These are phyloP conservation scores for Steinernema carpocapsae DNA, from an alignment of 2,888 invertebrate genomes.

Conservation along the genomic window DNA sequence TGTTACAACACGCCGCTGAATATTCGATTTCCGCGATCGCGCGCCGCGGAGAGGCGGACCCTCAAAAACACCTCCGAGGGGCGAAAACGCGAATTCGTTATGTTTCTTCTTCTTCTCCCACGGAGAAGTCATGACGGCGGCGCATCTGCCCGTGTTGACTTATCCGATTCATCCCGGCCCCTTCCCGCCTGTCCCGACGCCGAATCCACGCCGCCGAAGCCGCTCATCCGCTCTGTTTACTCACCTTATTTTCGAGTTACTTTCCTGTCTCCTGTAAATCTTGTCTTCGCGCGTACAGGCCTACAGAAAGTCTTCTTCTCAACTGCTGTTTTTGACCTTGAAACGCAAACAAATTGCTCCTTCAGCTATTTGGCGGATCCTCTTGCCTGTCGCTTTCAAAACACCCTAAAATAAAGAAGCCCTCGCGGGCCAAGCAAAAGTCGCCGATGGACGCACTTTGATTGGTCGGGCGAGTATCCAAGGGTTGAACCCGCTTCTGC, in stretches of 20 bases:
- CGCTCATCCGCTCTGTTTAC: constrained; percentile 13
- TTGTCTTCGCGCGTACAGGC: no score
- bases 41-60: constrained; percentile 7
- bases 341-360: no score
- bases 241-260: neutral
- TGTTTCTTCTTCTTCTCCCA: constrained; percentile 32
- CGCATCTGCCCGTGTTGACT: constrained; percentile 33
- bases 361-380: neutral
- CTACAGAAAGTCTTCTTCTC: no score
- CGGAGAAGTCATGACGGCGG: constrained; percentile 3
- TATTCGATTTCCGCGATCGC: neutral
- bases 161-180: constrained; percentile 18
- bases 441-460: no score
- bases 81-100: constrained; percentile 11
- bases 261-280: no score
- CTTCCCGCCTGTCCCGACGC: constrained; percentile 3
- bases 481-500: neutral
- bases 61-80: constrained; percentile 29
- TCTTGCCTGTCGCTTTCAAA: neutral
- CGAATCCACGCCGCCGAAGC: neutral
- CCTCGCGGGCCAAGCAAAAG: no score
- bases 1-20: neutral
- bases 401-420: no score
- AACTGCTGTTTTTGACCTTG: no score
- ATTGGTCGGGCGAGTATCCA: no score